Conservation (phyloP, 2,888 invertebrate genomes). For the Microctonus aethiopoides region DNA sequence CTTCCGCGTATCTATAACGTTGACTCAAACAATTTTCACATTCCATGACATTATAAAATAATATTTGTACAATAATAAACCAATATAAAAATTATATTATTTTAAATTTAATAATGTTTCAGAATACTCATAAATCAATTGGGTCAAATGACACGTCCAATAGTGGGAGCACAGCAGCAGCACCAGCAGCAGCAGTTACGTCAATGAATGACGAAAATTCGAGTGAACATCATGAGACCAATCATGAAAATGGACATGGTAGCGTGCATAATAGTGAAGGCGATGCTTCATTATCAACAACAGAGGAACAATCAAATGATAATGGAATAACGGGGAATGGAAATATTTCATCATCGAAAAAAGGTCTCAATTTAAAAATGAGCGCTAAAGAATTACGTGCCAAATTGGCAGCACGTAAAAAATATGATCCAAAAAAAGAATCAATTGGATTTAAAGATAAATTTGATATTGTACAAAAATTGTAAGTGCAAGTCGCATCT, state of each 20-base stretch:
- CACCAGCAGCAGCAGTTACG: conserved; percentile 31
- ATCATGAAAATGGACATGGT: conserved; percentile 43
- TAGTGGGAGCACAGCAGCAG: conserved; percentile 50
- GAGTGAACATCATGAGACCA: conserved; percentile 39
- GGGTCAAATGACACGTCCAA: conserved; percentile 57
- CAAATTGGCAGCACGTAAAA: conserved; percentile 85
- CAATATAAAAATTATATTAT: background rate
- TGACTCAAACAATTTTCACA: background rate
- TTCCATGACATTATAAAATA: background rate
- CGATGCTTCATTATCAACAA: conserved; percentile 41
- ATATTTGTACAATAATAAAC: background rate
- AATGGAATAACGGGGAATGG: conserved; percentile 52
- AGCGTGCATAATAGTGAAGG: conserved; percentile 35
- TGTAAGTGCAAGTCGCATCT: conserved; percentile 69
- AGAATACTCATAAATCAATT: conserved; percentile 59
- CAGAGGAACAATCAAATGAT: conserved; percentile 36
- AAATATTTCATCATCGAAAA: conserved; percentile 54
- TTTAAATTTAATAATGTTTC: conserved; percentile 38
- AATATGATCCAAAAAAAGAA: conserved; percentile 90
- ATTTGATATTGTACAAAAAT: conserved; percentile 93
- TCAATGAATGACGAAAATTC: conserved; percentile 42
- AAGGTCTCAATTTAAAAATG: conserved; percentile 83
- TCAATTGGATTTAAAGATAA: conserved; percentile 91
- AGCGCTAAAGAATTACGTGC: conserved; percentile 93
- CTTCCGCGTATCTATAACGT: background rate